Evolutionary conservation across 2,797 vertebrate genomes (phyloP).

Genomic region (Poeciliopsis gracilis): DNA sequence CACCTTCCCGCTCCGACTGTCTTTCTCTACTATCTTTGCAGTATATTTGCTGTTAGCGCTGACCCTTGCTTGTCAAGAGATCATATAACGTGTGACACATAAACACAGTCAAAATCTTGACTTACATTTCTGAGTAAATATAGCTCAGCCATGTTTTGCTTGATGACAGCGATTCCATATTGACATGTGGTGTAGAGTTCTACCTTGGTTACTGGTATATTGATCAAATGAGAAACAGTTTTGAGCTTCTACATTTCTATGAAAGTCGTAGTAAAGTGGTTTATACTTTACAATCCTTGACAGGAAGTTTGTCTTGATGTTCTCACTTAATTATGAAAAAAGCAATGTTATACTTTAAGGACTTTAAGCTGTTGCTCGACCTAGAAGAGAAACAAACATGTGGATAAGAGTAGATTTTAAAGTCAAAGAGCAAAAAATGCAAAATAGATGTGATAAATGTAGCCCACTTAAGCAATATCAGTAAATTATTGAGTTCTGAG

Average conservation of each 20-base stretch:
- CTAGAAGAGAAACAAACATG: neutral
- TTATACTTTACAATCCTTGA: neutral
- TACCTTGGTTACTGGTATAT: constrained; percentile 25
- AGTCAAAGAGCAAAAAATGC: neutral
- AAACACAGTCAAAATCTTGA: constrained; percentile 8
- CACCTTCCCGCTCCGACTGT: neutral
- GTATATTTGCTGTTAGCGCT: constrained; percentile 42
- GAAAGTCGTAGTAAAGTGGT: neutral
- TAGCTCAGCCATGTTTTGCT: constrained; percentile 47
- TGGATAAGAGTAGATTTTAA: neutral
- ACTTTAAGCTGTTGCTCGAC: neutral
- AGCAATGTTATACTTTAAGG: neutral
- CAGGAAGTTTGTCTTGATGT: neutral
- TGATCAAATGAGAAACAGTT: constrained; percentile 33
- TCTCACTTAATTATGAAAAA: neutral
- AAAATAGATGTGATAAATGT: neutral
- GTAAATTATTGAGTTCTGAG: no score
- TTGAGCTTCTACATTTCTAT: constrained; percentile 26
- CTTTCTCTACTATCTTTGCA: constrained; percentile 33
- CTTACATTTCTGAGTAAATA: constrained; percentile 23
- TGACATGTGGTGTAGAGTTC: constrained; percentile 27
- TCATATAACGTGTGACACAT: constrained; percentile 39
- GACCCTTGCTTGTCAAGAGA: constrained; percentile 37
- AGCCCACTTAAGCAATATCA: no score
- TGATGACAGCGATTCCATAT: constrained; percentile 28